Evolutionary conservation across 2,797 vertebrate genomes (phyloP), one percentile per base, ranked within the genome.

Genomic region (Acanthiza pusilla): DNA sequence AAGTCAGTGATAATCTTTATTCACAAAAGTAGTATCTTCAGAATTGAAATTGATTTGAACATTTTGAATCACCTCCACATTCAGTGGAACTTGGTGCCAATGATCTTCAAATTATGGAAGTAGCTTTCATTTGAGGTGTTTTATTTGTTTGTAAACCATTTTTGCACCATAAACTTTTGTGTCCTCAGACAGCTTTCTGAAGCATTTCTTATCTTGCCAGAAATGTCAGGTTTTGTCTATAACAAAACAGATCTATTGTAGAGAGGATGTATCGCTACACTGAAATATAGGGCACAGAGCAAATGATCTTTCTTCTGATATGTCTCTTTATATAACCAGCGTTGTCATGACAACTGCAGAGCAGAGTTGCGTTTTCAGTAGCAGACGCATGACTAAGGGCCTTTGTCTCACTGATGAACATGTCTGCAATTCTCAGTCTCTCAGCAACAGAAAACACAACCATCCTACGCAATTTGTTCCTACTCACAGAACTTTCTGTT

Each of bases 271-370:
- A 78, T 94, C 4, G 2, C 55, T 88, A 45, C 55, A n/a, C 34
- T 63, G 80, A 94, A 94, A 95, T 85, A 94, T n/a, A 88, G 74
- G 60, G 66, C 94, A 88, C 7, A n/a, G 51, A 90, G 62, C 43
- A 93, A 94, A 95, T 90, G 74, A 94, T 94, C 76, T 94, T 94
- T 88, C 57, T 90, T 93, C 83, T 88, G 80, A 93, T 94, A 87
- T 50, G 40, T 73, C 74, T 95, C 48, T 90, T 96, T 95, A 90
- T 94, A 91, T 87, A 94, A 84, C 71, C 47, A 74, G 42, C 1
- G 84, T 96, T 95, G 95, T 71, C 95, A 96, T 95, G 95, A 94
- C 96, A 94, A 96, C 96, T 47, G 20, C 71, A 90, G 84, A 90
- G 42, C 72, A 74, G 93, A 85, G 61, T 61, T 95, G 54, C 6